phyloP scores from a whole-genome alignment of 2,888 invertebrate species.

The Acanthacorydalis orientalis region DNA sequence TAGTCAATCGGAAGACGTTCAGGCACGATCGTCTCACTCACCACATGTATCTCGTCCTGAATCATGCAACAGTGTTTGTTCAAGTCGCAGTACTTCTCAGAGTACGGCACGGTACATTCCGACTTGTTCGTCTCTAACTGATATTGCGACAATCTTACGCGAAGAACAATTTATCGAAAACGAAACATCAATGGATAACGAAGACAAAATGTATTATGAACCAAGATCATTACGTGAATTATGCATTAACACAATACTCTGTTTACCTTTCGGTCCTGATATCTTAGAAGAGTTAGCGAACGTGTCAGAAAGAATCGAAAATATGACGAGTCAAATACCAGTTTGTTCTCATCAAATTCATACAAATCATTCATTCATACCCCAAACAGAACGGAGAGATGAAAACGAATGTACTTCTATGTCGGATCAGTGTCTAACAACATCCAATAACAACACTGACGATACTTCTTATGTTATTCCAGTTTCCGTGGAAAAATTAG shows the following conservation, averaged over 20 bases:
- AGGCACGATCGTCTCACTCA: background rate
- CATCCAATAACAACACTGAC: background rate
- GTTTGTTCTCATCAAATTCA: background rate
- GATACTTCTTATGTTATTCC: slow-evolving; percentile 19
- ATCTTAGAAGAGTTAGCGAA: slow-evolving; percentile 50
- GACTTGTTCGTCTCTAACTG: slow-evolving; percentile 37
- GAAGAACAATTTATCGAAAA: slow-evolving; percentile 20
- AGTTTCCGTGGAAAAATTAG: slow-evolving; percentile 28
- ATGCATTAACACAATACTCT: slow-evolving; percentile 44
- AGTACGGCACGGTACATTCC: slow-evolving; percentile 55
- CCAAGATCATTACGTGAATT: slow-evolving; percentile 42
- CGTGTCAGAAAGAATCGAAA: slow-evolving; percentile 38
- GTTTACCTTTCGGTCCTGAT: slow-evolving; percentile 50
- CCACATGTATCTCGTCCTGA: slow-evolving; percentile 30
- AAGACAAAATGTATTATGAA: slow-evolving; percentile 11
- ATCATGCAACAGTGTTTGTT: slow-evolving; percentile 42
- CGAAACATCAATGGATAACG: slow-evolving; percentile 5
- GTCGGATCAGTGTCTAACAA: background rate
- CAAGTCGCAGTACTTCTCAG: slow-evolving; percentile 36
- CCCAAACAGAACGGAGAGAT: background rate
- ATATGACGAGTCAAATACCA: slow-evolving; percentile 16
- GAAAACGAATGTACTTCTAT: background rate
- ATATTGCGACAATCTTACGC: slow-evolving; percentile 37
- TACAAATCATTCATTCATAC: background rate
- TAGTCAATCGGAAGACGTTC: background rate